These are phyloP conservation scores for Cercopithecus petaurista DNA, from an alignment of 2,797 vertebrate genomes.

Conservation along the genomic window DNA sequence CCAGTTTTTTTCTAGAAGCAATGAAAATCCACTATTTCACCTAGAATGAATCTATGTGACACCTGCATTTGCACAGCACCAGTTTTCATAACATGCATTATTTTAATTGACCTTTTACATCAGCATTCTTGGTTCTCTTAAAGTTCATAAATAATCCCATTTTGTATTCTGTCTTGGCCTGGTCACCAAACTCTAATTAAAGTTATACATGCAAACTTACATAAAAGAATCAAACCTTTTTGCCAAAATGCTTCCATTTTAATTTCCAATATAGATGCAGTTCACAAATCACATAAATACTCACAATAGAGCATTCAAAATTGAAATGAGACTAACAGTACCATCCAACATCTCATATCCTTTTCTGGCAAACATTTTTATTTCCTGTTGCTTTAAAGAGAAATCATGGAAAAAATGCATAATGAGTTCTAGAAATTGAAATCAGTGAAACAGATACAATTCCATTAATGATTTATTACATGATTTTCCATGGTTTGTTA, in stretches of 20 bases:
- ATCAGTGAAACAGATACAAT: conserved; percentile 58
- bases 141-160: background rate
- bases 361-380: conserved; percentile 11
- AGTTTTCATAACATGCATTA: background rate
- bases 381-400: conserved; percentile 26
- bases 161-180: background rate
- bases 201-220: background rate
- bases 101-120: background rate
- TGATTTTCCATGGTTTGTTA: conserved; percentile 59
- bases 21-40: rapidly evolving
- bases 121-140: background rate
- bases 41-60: background rate
- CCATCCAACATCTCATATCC: background rate
- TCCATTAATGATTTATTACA: conserved; percentile 60
- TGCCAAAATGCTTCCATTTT: background rate
- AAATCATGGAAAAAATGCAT: conserved; percentile 20
- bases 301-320: background rate
- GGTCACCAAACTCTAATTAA: background rate
- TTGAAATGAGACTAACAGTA: background rate
- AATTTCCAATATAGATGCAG: background rate
- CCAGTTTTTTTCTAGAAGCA: background rate
- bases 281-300: conserved; percentile 9
- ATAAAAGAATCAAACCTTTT: background rate
- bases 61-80: background rate
- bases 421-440: conserved; percentile 59